Conservation (phyloP, 2,113 vertebrate species). For the Haemorhous mexicanus region DNA sequence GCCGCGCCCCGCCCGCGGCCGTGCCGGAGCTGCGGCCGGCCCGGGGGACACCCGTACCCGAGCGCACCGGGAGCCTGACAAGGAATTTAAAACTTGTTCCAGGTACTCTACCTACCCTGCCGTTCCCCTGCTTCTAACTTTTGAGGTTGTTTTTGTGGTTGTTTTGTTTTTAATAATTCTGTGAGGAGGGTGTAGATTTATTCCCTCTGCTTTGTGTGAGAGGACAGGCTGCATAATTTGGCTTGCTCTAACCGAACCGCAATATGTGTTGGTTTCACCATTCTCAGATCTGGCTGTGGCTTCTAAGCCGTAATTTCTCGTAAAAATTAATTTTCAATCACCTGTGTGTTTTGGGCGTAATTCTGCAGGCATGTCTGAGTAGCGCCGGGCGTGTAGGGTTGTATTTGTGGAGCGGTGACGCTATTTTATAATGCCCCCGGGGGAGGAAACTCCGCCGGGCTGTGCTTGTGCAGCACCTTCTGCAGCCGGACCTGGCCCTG, state of each 20-base stretch:
- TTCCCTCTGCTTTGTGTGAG: neutral
- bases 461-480: neutral
- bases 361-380: neutral
- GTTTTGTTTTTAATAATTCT: neutral
- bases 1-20: neutral
- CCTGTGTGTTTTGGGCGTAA: neutral
- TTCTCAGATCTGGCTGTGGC: neutral
- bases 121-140: neutral
- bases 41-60: neutral
- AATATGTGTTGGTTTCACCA: neutral
- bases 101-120: neutral
- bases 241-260: neutral
- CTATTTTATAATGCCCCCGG: neutral
- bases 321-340: neutral
- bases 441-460: slow-evolving; percentile 6
- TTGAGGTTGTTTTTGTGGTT: neutral
- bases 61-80: neutral
- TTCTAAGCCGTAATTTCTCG: neutral
- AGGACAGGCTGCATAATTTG: neutral
- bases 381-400: neutral
- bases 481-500: neutral
- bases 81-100: slow-evolving; percentile 1
- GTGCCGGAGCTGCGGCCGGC: neutral
- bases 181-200: neutral
- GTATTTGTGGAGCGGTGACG: slow-evolving; percentile 5